phyloP scores from a whole-genome alignment of 2,888 invertebrate genomes.

The Torymus texanus region DNA sequence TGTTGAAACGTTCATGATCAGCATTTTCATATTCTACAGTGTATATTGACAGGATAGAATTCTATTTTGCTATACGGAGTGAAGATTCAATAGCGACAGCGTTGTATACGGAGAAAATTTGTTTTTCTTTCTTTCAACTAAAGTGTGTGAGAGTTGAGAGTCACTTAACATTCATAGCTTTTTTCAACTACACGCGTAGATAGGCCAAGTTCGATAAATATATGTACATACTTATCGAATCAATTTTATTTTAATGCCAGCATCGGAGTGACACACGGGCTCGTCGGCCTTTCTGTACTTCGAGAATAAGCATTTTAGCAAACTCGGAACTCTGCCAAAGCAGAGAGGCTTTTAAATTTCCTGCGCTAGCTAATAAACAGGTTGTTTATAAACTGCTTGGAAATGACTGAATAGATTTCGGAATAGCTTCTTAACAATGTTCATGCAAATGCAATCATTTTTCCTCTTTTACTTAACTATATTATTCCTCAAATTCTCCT shows the following conservation, averaged over 20 bases:
- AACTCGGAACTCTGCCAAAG: constrained; percentile 10
- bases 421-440: not conserved
- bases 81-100: too few relatives aligned
- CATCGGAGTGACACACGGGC: not conserved
- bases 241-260: constrained; percentile 17
- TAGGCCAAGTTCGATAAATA: constrained; percentile 18
- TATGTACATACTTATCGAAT: constrained; percentile 15
- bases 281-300: not conserved
- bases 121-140: not conserved
- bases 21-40: too few relatives aligned
- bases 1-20: too few relatives aligned
- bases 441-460: too few relatives aligned
- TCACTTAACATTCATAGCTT: not conserved
- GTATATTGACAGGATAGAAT: too few relatives aligned
- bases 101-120: not conserved
- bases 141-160: not conserved
- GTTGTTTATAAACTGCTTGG: not conserved
- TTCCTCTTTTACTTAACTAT: too few relatives aligned
- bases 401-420: not conserved
- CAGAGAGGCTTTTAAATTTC: not conserved
- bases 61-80: too few relatives aligned
- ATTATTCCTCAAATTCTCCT: too few relatives aligned
- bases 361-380: not conserved
- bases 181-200: not conserved
- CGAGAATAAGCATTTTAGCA: constrained; percentile 7